phyloP scores from a whole-genome alignment of 1,140 invertebrate genomes.

The Muscidifurax raptorellus region DNA sequence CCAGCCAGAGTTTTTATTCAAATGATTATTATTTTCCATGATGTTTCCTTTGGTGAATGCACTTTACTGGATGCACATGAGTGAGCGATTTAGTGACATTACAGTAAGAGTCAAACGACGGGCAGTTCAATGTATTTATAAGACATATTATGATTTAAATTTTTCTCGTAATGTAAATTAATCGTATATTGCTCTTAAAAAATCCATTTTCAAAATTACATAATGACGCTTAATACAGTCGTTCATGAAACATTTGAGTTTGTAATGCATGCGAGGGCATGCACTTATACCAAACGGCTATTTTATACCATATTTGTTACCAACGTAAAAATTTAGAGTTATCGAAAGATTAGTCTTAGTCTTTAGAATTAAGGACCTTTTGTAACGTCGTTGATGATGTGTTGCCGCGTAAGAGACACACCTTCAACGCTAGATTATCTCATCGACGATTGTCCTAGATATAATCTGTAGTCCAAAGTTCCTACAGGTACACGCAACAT shows the following conservation, averaged over 20 bases:
- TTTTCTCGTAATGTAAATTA: slow-evolving; percentile 9
- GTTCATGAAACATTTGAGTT: slow-evolving; percentile 44
- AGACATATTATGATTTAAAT: neutral
- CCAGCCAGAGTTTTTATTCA: slow-evolving; percentile 6
- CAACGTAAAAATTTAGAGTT: slow-evolving; percentile 67
- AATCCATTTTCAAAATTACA: slow-evolving; percentile 17
- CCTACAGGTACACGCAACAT: slow-evolving; percentile 71
- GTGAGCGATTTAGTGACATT: slow-evolving; percentile 26
- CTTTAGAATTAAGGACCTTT: slow-evolving; percentile 58
- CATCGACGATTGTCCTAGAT: slow-evolving; percentile 58
- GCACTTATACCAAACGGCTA: slow-evolving; percentile 58
- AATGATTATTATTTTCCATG: neutral
- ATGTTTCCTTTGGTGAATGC: neutral
- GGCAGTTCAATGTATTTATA: slow-evolving; percentile 8
- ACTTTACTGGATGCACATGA: slow-evolving; percentile 21
- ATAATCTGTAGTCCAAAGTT: slow-evolving; percentile 73
- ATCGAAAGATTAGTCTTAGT: slow-evolving; percentile 65
- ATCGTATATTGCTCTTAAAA: neutral
- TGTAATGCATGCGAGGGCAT: slow-evolving; percentile 41
- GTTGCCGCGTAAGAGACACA: slow-evolving; percentile 34
- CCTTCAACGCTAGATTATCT: slow-evolving; percentile 46
- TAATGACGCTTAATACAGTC: slow-evolving; percentile 6
- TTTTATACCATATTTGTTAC: slow-evolving; percentile 73
- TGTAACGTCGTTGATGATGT: slow-evolving; percentile 55
- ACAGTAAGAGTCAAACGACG: slow-evolving; percentile 5